These are phyloP conservation scores for Perognathus longimembris DNA, from an alignment of 2,113 vertebrate genomes.

Conservation along the genomic window DNA sequence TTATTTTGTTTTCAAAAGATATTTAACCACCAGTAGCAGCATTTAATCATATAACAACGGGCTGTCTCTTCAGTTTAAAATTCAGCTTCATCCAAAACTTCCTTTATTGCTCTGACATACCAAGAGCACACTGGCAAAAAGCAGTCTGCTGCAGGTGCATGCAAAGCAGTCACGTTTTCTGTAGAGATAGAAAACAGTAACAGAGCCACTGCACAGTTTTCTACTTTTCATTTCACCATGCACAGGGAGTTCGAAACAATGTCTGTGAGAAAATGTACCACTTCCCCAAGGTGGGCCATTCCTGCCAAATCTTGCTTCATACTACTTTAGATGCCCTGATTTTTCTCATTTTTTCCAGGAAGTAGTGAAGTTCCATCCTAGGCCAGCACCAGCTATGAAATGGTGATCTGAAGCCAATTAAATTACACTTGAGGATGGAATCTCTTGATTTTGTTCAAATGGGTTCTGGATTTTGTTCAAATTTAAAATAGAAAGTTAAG, in stretches of 20 bases:
- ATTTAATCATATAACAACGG: background rate
- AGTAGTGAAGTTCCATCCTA: background rate
- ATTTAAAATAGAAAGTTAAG: background rate
- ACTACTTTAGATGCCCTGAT: background rate
- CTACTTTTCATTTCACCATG: background rate
- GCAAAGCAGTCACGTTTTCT: background rate
- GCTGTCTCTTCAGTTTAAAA: background rate
- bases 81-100: background rate
- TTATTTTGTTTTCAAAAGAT: conserved; percentile 43
- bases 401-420: too few species aligned
- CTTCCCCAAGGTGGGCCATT: background rate
- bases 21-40: background rate
- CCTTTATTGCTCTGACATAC: background rate
- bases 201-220: background rate
- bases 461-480: background rate
- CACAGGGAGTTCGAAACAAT: background rate
- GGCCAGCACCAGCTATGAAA: too few species aligned
- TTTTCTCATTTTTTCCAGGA: background rate
- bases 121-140: too few species aligned
- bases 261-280: background rate
- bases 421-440: background rate
- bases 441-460: background rate
- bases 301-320: background rate
- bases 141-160: background rate
- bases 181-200: background rate